These are phyloP conservation scores for Brachyrhaphis roseni DNA, from an alignment of 2,797 vertebrate genomes.

Conservation along the genomic window DNA sequence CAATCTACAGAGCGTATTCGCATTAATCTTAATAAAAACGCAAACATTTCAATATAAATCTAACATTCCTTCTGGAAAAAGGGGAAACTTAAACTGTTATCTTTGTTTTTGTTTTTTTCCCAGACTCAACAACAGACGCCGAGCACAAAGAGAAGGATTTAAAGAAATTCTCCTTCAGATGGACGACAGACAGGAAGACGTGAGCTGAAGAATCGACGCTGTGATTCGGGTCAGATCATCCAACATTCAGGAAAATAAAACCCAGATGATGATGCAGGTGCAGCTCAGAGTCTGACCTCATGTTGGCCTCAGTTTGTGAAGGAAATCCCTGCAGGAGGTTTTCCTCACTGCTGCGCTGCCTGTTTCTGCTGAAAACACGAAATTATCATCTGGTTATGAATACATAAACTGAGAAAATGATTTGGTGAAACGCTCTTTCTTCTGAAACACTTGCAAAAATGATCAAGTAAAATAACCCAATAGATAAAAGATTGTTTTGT, in stretches of 20 bases:
- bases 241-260: slow-evolving; percentile 34
- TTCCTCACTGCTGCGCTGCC: too few species aligned
- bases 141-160: slow-evolving; percentile 52
- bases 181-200: slow-evolving; percentile 48
- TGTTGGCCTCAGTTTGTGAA: slow-evolving; percentile 40
- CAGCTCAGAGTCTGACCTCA: slow-evolving; percentile 36
- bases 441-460: not conserved
- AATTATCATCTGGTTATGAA: not conserved
- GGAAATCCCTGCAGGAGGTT: slow-evolving; percentile 40
- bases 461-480: not conserved
- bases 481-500: not conserved
- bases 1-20: not conserved
- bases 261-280: not conserved
- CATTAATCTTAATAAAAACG: slow-evolving; percentile 7
- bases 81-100: slow-evolving; percentile 9
- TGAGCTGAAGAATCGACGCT: slow-evolving; percentile 75
- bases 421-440: not conserved
- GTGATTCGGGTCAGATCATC: slow-evolving; percentile 54
- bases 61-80: slow-evolving; percentile 9
- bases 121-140: slow-evolving; percentile 48
- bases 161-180: slow-evolving; percentile 65
- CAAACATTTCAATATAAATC: slow-evolving; percentile 26
- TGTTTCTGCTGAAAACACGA: slow-evolving; percentile 21
- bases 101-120: slow-evolving; percentile 11
- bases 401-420: not conserved